These are phyloP conservation scores for Cyprinus carpio DNA, from an alignment of 2,113 vertebrate species.

Conservation along the genomic window DNA sequence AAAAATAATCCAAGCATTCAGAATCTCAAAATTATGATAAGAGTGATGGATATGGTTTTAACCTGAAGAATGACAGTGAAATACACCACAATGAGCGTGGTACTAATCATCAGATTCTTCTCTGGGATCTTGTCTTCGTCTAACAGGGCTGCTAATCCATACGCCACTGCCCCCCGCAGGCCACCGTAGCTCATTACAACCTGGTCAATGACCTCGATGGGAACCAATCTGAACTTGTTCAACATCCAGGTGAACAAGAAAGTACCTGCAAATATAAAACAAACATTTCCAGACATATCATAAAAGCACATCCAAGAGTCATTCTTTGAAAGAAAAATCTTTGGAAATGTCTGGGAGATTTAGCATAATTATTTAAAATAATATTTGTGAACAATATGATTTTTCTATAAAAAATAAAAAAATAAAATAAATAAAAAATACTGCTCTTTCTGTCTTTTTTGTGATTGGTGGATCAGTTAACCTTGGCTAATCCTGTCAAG, in stretches of 20 bases:
- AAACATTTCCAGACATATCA: neutral
- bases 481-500: neutral
- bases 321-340: neutral
- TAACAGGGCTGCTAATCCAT: slow-evolving; percentile 85
- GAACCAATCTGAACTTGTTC: slow-evolving; percentile 89
- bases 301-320: neutral
- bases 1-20: neutral
- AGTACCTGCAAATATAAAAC: slow-evolving; percentile 75
- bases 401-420: too few relatives aligned
- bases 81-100: slow-evolving; percentile 93
- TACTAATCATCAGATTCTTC: slow-evolving; percentile 88
- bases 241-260: slow-evolving; percentile 90
- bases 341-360: neutral
- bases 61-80: slow-evolving; percentile 98
- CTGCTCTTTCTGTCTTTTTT: too few relatives aligned
- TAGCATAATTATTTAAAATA: neutral
- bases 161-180: slow-evolving; percentile 92
- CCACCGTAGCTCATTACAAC: slow-evolving; percentile 96
- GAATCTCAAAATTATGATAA: neutral
- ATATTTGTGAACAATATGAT: neutral
- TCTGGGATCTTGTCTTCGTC: slow-evolving; percentile 77
- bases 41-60: too few relatives aligned
- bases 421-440: too few relatives aligned
- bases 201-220: slow-evolving; percentile 88
- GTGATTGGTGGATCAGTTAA: too few relatives aligned